A percentile compares a stretch with the other conserved stretches of the same genome.
These are phyloP conservation scores for Oplegnathus fasciatus DNA, from an alignment of 2,113 vertebrate genomes.

Conservation along the genomic window DNA sequence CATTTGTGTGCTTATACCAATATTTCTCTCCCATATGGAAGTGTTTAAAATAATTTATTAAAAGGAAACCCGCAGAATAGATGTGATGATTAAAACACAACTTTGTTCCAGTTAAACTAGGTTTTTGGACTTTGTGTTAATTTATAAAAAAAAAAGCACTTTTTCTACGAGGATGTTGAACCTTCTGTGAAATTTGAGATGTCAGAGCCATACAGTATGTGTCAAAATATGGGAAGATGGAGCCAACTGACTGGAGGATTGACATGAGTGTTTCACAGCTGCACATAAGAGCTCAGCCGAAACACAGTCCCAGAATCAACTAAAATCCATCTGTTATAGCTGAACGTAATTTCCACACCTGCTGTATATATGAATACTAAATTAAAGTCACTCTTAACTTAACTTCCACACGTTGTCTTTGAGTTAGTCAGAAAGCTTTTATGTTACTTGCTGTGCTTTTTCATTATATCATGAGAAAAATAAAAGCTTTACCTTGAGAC, in stretches of 20 bases:
- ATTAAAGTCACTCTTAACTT: constrained; percentile 34
- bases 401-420: constrained; percentile 21
- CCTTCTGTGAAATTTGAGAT: constrained; percentile 2
- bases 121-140: constrained; percentile 44
- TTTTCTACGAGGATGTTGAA: constrained; percentile 53
- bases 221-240: background rate
- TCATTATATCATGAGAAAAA: constrained; percentile 34
- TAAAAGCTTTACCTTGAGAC: constrained; percentile 32
- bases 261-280: constrained; percentile 10
- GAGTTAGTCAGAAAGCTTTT: constrained; percentile 31
- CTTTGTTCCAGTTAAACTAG: constrained; percentile 32
- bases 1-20: constrained; percentile 55
- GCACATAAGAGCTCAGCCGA: constrained; percentile 25
- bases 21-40: constrained; percentile 40
- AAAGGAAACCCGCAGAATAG: background rate
- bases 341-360: constrained; percentile 26
- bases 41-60: constrained; percentile 31
- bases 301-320: constrained; percentile 31
- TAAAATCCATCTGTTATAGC: constrained; percentile 7
- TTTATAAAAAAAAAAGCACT: constrained; percentile 44
- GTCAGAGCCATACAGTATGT: constrained; percentile 31
- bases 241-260: constrained; percentile 5
- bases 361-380: constrained; percentile 53
- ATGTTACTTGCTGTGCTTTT: constrained; percentile 38
- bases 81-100: constrained; percentile 29